Evolutionary conservation across 2,888 invertebrate genomes (phyloP), one percentile per base, ranked within the genome.

Genomic region (Zhuqinia jingwanae): DNA sequence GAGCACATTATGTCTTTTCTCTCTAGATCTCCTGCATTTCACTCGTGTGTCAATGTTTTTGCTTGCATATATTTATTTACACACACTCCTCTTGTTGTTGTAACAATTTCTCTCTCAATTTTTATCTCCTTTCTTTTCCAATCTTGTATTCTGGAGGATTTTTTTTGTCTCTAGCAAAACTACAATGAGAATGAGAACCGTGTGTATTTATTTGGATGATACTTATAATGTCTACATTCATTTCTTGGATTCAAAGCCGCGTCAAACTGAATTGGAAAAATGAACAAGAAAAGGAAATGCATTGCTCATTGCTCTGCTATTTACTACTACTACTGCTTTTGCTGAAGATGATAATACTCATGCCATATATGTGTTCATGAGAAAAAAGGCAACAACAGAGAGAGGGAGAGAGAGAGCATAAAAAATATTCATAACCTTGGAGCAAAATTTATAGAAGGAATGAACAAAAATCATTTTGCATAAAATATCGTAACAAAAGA

Each of bases 361-460:
- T 22, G 10, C 63, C 27, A 78, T 42, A 78, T 78, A 65, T 65
- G 50, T 20, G n/a, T 79, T 79, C 36, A 79, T 79, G 79, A 65
- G 65, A 79, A 79, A 65, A 68, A 53, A 63, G 63, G 47, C 79
- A 27, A 65, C 47, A 58, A 60, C 47, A 78, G 36, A 42, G n/a
- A n/a, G n/a, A n/a, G n/a, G n/a, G n/a, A n/a, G n/a, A n/a, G n/a
- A n/a, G n/a, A n/a, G n/a, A n/a, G 17, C 77, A 42, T 20, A 77
- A 58, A 63, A 60, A 60, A 50, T 56, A 58, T 42, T 53, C 56
- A 50, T 30, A 42, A 60, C 13, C n/a, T n/a, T n/a, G n/a, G n/a
- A n/a, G n/a, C 22, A n/a, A 10, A 20, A 8, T 0, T 65, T 47
- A 15, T 1, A 65, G 22, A 27, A n/a, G n/a, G 36, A 63, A 63